Evolutionary conservation across 2,113 vertebrate species (phyloP).

Genomic region (Verasper variegatus): DNA sequence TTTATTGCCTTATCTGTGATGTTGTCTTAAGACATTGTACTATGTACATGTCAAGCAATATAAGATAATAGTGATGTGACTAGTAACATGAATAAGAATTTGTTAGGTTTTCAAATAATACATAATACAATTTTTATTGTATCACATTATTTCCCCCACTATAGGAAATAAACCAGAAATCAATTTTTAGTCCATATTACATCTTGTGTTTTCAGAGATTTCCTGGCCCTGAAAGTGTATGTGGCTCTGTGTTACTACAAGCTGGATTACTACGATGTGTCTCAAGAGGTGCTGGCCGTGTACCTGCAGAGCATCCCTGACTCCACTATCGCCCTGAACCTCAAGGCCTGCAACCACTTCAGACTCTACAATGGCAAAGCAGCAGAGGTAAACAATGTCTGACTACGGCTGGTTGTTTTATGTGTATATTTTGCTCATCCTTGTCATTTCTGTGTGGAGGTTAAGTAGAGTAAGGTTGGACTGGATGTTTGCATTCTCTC

Average conservation of each 20-base stretch:
- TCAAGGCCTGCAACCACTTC: conserved; percentile 98
- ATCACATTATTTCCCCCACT: too few species aligned
- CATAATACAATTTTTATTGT: too few species aligned
- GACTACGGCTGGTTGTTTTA: not conserved
- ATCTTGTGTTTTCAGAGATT: conserved; percentile 81
- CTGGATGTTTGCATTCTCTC: not conserved
- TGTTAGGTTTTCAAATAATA: too few species aligned
- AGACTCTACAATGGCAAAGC: conserved; percentile 96
- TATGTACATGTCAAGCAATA: too few species aligned
- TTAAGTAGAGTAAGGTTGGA: not conserved
- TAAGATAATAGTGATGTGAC: too few species aligned
- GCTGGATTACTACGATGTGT: conserved; percentile 97
- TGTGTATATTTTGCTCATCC: not conserved
- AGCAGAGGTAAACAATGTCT: conserved; percentile 86
- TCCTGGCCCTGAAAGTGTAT: conserved; percentile 95
- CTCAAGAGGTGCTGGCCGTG: conserved; percentile 94
- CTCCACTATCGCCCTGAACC: conserved; percentile 96
- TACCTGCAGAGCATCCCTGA: conserved; percentile 97
- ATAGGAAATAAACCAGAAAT: not conserved
- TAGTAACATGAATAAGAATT: too few species aligned
- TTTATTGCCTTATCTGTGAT: too few species aligned
- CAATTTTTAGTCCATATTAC: not conserved
- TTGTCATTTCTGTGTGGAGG: not conserved
- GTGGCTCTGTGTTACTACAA: conserved; percentile 99
- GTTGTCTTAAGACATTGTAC: too few species aligned